Evolutionary conservation across 1,140 invertebrate species (phyloP).

Genomic region (Macrosteles quadrilineatus): DNA sequence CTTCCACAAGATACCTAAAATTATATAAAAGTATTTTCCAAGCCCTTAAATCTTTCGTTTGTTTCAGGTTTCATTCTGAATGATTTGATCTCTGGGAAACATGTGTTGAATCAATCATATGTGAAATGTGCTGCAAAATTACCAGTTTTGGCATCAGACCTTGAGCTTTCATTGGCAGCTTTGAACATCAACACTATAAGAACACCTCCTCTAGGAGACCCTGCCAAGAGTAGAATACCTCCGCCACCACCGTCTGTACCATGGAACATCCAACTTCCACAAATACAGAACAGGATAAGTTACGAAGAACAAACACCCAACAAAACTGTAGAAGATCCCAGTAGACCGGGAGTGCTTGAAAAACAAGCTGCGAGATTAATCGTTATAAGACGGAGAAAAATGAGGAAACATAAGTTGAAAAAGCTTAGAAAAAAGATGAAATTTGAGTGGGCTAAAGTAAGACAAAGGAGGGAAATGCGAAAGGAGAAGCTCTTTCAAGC

Average conservation of each 20-base stretch:
- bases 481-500: slow-evolving; percentile 79
- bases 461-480: slow-evolving; percentile 63
- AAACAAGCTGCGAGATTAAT: slow-evolving; percentile 73
- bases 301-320: slow-evolving; percentile 35
- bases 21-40: no score
- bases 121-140: background rate
- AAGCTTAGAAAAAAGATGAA: slow-evolving; percentile 79
- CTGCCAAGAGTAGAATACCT: background rate
- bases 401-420: slow-evolving; percentile 81
- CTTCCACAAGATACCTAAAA: no score
- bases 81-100: background rate
- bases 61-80: background rate
- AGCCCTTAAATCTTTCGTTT: no score
- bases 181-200: background rate
- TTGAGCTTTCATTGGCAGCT: background rate
- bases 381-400: slow-evolving; percentile 77
- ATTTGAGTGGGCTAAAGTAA: slow-evolving; percentile 69
- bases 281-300: slow-evolving; percentile 4
- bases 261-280: slow-evolving; percentile 29
- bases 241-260: background rate
- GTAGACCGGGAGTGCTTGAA: slow-evolving; percentile 44
- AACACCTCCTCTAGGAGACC: background rate
- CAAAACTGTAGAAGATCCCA: slow-evolving; percentile 47
- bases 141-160: background rate
- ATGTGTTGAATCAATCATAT: background rate